Base-by-base conservation (phyloP, 2,113 vertebrate species). In the Hemibagrus wyckioides region DNA sequence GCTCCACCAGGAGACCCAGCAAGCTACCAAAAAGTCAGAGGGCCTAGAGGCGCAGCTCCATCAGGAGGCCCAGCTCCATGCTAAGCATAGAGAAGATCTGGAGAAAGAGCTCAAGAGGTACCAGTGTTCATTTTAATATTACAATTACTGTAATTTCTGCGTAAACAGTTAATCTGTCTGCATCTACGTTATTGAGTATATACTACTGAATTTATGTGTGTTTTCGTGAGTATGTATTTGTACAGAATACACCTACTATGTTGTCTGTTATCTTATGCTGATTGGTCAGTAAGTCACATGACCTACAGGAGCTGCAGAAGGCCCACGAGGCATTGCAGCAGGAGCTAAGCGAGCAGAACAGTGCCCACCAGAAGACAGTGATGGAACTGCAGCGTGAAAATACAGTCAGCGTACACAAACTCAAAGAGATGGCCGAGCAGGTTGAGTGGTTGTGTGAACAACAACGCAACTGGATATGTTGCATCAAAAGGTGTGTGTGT, bases 391-490 rank as follows among this genome's bases (percentile, higher is more conserved):
- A 63, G 19, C 82, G 59, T 73, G 90, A 96, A 84, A 95, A 94
- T 14, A 44, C 92, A 48, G 65, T 89, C 2, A 93, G 94, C 59
- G 89, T 95, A 52, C 75, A 39, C 87, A 96, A 95, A 63, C 93
- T 95, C 0, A 93, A 92, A 82, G 91, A 93, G 79, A 95, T 92
- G 0, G 94, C 92, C 0, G 92, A 94, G 81, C 94, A 95, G 93
- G 94, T 94, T 4, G 95, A 95, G 90, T 93, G 93, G 93, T 90
- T 95, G 5, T 95, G 95, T 82, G 92, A 94, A 87, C 94, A 96
- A 30, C 95, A 95, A 89, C 91, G 93, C 21, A 88, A 89, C 90
- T 96, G 95, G 95, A 94, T 95, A 88, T 87, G 84, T 7, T 93
- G 90, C 17, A 92, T 96, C 28, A 95, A 93, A 85, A 95, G 94